Evolutionary conservation across 2,113 vertebrate species (phyloP).

Genomic region (Ptilorrhoa leucosticta): DNA sequence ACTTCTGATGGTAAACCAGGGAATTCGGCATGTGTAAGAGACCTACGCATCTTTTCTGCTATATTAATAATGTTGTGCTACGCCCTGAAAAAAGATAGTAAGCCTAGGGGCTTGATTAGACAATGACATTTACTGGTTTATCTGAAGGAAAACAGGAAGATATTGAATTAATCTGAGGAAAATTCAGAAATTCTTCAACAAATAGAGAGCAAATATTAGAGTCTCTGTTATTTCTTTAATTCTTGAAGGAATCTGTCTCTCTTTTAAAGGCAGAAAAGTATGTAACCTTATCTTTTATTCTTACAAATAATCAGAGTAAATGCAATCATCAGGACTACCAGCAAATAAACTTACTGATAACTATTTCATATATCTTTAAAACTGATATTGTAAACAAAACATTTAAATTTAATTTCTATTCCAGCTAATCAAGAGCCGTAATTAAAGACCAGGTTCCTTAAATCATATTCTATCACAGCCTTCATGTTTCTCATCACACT

Average conservation of each 20-base stretch:
- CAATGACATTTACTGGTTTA: neutral
- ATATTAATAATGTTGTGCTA: neutral
- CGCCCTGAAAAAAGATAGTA: neutral
- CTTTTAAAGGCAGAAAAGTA: neutral
- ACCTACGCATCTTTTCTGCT: neutral
- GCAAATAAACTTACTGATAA: neutral
- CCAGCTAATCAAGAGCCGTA: slow-evolving; percentile 62
- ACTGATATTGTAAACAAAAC: slow-evolving; percentile 7
- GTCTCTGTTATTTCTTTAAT: neutral
- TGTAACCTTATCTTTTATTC: neutral
- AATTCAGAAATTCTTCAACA: neutral
- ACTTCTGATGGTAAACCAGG: neutral
- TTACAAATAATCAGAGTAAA: neutral
- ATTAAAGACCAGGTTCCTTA: slow-evolving; percentile 71
- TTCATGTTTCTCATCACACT: slow-evolving; percentile 78
- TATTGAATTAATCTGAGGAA: neutral
- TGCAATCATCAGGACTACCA: neutral
- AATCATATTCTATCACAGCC: slow-evolving; percentile 71
- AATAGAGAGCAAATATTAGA: neutral
- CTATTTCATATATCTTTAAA: slow-evolving; percentile 30
- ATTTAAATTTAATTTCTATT: slow-evolving; percentile 62
- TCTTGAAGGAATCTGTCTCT: neutral
- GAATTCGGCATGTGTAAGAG: neutral
- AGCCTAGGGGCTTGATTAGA: neutral
- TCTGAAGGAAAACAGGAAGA: neutral